Evolutionary conservation across 1,140 invertebrate genomes (phyloP).

Genomic region (Platyscapa corneri): DNA sequence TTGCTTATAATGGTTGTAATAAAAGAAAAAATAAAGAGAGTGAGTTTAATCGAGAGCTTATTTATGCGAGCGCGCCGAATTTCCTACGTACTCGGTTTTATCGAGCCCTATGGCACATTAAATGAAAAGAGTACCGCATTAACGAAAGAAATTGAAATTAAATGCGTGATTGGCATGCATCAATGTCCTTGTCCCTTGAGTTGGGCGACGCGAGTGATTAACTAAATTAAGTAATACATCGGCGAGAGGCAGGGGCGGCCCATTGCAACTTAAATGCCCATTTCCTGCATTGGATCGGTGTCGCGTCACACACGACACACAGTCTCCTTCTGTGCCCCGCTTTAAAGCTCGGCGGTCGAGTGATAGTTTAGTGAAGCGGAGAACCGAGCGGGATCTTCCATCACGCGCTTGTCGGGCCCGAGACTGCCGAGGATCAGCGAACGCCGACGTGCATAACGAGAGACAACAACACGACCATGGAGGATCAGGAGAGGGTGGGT

Average conservation of each 20-base stretch:
- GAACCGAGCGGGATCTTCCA: neutral
- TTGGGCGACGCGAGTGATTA: conserved; percentile 61
- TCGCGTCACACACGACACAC: conserved; percentile 1
- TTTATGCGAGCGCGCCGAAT: conserved; percentile 14
- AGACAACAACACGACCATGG: conserved; percentile 5
- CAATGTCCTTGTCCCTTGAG: conserved; percentile 72
- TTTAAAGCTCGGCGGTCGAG: conserved; percentile 57
- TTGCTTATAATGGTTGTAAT: neutral
- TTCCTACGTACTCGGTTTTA: conserved; percentile 19
- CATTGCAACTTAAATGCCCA: conserved; percentile 70
- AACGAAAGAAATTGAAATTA: conserved; percentile 63
- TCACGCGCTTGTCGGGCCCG: neutral
- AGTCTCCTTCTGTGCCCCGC: conserved; percentile 44
- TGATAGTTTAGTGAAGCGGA: conserved; percentile 42
- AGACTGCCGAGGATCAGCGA: neutral
- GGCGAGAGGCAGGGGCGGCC: conserved; percentile 61
- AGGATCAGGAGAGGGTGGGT: conserved; percentile 46
- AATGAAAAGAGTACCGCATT: conserved; percentile 49
- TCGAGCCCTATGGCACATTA: neutral
- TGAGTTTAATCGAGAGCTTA: neutral
- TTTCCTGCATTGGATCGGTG: conserved; percentile 67
- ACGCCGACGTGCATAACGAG: too few relatives aligned
- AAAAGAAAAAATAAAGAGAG: neutral
- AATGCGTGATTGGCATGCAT: conserved; percentile 67
- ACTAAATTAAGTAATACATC: conserved; percentile 65